Percentiles rank a stretch among this genome's conserved stretches.
These are phyloP conservation scores for Plecturocebus donacophilus DNA, from an alignment of 2,113 vertebrate genomes.

Conservation along the genomic window DNA sequence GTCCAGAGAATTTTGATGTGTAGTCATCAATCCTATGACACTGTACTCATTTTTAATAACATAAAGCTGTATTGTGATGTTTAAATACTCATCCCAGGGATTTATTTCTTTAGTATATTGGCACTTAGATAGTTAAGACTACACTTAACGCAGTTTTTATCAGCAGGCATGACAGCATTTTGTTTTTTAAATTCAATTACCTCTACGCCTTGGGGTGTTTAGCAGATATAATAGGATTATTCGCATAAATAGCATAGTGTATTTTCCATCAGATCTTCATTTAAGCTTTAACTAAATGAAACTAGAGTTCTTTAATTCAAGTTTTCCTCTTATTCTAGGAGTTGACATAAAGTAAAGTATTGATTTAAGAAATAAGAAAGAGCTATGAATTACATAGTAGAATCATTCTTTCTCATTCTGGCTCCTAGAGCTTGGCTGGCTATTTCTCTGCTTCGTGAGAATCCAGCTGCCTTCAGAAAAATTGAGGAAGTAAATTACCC, in stretches of 20 bases:
- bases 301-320: background rate
- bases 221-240: background rate
- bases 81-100: background rate
- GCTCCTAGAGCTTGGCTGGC: background rate
- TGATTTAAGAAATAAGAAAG: background rate
- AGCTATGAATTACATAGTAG: background rate
- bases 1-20: background rate
- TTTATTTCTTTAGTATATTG: background rate
- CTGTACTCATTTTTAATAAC: background rate
- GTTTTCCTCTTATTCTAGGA: background rate
- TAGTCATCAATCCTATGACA: background rate
- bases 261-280: constrained; percentile 24
- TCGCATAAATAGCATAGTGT: background rate
- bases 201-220: background rate
- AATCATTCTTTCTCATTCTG: background rate
- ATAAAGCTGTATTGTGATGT: background rate
- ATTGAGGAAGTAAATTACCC: background rate
- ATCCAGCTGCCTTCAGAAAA: background rate
- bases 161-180: background rate
- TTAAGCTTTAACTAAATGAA: constrained; percentile 49
- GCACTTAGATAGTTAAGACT: background rate
- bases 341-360: background rate
- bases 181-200: constrained; percentile 1
- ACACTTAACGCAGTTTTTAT: background rate
- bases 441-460: background rate